Evolutionary conservation across 2,113 vertebrate genomes (phyloP).

Genomic region (Eretmochelys imbricata): DNA sequence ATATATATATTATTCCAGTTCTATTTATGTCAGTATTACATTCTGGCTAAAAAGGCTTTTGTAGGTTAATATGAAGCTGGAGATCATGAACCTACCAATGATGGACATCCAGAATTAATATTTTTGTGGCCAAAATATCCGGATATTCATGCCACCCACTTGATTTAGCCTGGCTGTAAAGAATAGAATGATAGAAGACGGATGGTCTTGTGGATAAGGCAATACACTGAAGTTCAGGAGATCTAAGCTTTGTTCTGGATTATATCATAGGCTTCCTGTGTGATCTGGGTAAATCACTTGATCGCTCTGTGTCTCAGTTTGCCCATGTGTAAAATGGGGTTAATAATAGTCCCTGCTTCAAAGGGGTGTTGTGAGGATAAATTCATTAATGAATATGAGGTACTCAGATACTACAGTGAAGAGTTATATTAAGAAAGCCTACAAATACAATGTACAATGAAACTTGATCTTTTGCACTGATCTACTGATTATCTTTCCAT

Average conservation of each 20-base stretch:
- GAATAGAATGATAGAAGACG: background rate
- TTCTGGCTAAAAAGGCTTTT: constrained; percentile 22
- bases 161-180: background rate
- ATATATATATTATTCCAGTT: background rate
- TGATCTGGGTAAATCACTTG: fast-evolving
- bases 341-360: background rate
- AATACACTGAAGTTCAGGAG: background rate
- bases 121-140: background rate
- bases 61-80: constrained; percentile 45
- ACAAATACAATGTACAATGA: background rate
- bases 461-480: background rate
- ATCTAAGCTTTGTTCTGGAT: background rate
- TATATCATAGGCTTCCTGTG: fast-evolving
- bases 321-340: background rate
- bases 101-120: too few relatives aligned
- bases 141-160: background rate
- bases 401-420: fast-evolving
- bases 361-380: fast-evolving
- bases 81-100: background rate
- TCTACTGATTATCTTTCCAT: background rate
- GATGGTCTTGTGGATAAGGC: background rate
- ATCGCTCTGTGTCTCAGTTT: constrained; percentile 14
- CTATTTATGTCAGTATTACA: constrained; percentile 66
- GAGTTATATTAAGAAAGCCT: background rate
- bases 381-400: fast-evolving